Base-by-base conservation (phyloP, 2,888 invertebrate species). In the Sinelater perroti region DNA sequence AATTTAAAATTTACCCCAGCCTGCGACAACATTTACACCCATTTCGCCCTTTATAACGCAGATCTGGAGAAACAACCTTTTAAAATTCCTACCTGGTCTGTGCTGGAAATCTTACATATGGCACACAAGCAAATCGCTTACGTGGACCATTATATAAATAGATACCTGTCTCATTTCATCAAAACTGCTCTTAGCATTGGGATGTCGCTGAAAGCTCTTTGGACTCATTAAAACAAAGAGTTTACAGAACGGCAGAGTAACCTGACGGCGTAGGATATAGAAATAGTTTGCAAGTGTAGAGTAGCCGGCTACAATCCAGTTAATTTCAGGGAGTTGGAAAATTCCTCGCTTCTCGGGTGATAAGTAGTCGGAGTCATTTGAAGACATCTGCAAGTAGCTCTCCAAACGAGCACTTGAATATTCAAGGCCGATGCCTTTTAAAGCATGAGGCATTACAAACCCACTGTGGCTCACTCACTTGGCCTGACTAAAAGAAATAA, bases 401-500 rank as follows among this genome's bases (percentile, higher is more conserved):
- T 97, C 97, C 56, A 94, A 82, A 56, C 96, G 86, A 49, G 93
- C 95, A 60, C 92, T 93, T 0, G 95, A 95, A 79, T 97, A 97
- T 78, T 97, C 97, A 5, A 97, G 97, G 16, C 99, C 99, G 91
- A 70, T 69, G 13, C 72, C 71, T 67, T 46, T 60, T 28, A 26
- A 8, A 5, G 26, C 31, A 13, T 18, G 18, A 7, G 97, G 82
- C 84, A 98, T 86, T 30, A 97, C 96, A 63, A 99, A 83, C 51
- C 97, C 98, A 60, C 95, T 95, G 82, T 99, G 98, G 52, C 97
- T 87, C 66, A 97, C 94, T 97, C 97, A 98, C 82, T 99, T 99
- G 61, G 95, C 90, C 81, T 99, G 97, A 4, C 98, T 99, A 71
- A 91, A 90, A 62, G 90, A 87, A 71, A 94, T 88, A 80, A 93